A percentile compares a stretch with the other conserved stretches of the same genome.
These are phyloP conservation scores for Tholera decimalis DNA, from an alignment of 2,888 invertebrate genomes.

Conservation along the genomic window DNA sequence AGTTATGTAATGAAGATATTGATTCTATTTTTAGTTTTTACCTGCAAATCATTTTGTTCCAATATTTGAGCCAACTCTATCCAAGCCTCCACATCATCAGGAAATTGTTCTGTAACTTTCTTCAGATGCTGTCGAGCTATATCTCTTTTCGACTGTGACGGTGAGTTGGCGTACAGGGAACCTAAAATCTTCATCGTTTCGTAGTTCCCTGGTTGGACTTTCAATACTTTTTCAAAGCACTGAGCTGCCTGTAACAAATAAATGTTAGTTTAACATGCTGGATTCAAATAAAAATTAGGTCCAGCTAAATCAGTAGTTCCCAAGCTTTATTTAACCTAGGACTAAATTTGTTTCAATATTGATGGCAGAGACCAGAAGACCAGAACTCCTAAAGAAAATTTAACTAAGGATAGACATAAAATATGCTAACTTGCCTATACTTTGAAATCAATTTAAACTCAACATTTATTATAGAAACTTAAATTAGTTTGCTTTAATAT, in stretches of 20 bases:
- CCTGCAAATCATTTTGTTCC: conserved; percentile 97
- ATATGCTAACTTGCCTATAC: no score
- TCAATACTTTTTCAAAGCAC: conserved; percentile 99
- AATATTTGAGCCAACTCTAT: conserved; percentile 99
- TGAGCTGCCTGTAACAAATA: conserved; percentile 95
- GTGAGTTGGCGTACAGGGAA: conserved; percentile 98
- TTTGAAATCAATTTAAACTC: no score
- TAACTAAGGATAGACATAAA: no score
- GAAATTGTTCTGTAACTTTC: conserved; percentile 99
- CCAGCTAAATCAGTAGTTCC: no score
- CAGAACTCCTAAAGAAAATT: no score
- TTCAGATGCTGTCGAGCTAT: conserved; percentile 98
- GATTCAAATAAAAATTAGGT: no score
- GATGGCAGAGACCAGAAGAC: no score
- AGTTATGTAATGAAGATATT: no score
- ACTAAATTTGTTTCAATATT: no score
- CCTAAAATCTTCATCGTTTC: conserved; percentile 99
- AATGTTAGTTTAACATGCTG: not conserved
- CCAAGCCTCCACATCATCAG: conserved; percentile 99
- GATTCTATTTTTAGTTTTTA: conserved; percentile 53
- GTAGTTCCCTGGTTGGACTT: conserved; percentile 99
- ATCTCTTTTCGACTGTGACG: conserved; percentile 97
- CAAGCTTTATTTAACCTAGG: no score
- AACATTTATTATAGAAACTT: no score
- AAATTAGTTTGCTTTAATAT: no score